These are phyloP conservation scores for Drosophila mimetica DNA, from an alignment of 2,888 invertebrate species.

Conservation along the genomic window DNA sequence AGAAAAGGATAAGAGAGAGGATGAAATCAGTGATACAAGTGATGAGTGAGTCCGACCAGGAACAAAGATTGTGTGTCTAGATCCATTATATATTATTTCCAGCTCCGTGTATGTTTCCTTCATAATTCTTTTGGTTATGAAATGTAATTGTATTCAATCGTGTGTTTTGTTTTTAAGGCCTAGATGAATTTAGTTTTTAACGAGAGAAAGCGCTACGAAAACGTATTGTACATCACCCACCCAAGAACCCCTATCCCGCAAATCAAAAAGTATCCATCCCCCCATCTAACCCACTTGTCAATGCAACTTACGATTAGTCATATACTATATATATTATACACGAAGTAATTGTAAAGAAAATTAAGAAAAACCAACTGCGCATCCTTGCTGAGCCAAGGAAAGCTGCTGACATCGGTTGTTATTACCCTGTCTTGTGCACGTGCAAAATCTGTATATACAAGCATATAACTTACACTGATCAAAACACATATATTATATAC, in stretches of 20 bases:
- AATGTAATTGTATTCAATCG: constrained; percentile 16
- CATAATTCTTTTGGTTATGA: constrained; percentile 26
- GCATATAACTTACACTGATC: constrained; percentile 38
- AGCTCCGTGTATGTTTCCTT: constrained; percentile 16
- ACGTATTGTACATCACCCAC: constrained; percentile 58
- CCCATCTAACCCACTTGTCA: constrained; percentile 37
- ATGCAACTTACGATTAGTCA: constrained; percentile 67
- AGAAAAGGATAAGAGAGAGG: constrained; percentile 20
- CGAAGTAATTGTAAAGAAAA: constrained; percentile 50
- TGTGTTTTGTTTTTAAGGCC: constrained; percentile 36
- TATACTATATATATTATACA: constrained; percentile 37
- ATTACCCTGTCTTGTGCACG: constrained; percentile 41
- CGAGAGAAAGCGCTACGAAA: constrained; percentile 35
- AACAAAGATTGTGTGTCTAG: constrained; percentile 32
- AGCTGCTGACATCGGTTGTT: constrained; percentile 64
- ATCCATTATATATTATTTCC: constrained; percentile 15
- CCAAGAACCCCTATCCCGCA: not conserved
- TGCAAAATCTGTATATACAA: constrained; percentile 60
- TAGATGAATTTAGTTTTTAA: constrained; percentile 40
- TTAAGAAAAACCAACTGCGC: constrained; percentile 29
- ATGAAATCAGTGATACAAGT: constrained; percentile 63
- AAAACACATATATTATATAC: constrained; percentile 22
- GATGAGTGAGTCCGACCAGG: constrained; percentile 66
- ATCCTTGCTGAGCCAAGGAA: constrained; percentile 54
- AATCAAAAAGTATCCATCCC: constrained; percentile 1